Percentiles rank a stretch among this genome's conserved stretches.
These are phyloP conservation scores for Danionella dracula DNA, from an alignment of 2,797 vertebrate genomes.

Conservation along the genomic window DNA sequence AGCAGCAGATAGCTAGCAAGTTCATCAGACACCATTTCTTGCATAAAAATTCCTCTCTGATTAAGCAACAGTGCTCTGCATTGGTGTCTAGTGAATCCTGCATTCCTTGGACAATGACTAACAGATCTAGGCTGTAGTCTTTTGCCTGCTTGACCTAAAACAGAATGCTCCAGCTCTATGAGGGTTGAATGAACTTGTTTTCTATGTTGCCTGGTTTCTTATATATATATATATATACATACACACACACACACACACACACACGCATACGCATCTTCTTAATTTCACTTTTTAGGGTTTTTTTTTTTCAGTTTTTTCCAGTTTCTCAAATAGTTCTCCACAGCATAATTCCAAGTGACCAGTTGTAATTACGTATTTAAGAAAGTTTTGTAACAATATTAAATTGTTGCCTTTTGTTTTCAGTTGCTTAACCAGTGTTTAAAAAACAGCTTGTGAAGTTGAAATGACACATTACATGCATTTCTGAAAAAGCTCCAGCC, in stretches of 20 bases:
- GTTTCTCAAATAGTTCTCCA: too few species aligned
- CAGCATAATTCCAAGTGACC: background rate
- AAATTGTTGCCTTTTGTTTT: background rate
- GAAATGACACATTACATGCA: constrained; percentile 9
- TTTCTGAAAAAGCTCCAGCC: constrained; percentile 11
- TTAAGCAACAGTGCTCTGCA: constrained; percentile 64
- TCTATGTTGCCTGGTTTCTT: too few species aligned
- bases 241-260: too few species aligned
- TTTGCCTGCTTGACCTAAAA: constrained; percentile 44
- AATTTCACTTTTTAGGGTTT: too few species aligned
- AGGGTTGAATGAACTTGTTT: constrained; percentile 26
- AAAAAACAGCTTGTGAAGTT: background rate
- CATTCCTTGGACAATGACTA: constrained; percentile 64
- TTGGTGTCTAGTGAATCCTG: constrained; percentile 57
- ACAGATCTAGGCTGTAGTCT: constrained; percentile 47
- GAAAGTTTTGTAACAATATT: background rate
- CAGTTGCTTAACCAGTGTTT: background rate
- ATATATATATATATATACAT: too few species aligned
- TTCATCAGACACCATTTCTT: constrained; percentile 56
- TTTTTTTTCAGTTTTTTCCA: too few species aligned
- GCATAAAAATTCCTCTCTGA: constrained; percentile 69
- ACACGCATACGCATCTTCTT: too few species aligned
- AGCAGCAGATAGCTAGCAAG: constrained; percentile 58
- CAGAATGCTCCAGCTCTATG: constrained; percentile 15
- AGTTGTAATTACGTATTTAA: background rate